Evolutionary conservation across 2,113 vertebrate species (phyloP).

Genomic region (Tiliqua scincoides): DNA sequence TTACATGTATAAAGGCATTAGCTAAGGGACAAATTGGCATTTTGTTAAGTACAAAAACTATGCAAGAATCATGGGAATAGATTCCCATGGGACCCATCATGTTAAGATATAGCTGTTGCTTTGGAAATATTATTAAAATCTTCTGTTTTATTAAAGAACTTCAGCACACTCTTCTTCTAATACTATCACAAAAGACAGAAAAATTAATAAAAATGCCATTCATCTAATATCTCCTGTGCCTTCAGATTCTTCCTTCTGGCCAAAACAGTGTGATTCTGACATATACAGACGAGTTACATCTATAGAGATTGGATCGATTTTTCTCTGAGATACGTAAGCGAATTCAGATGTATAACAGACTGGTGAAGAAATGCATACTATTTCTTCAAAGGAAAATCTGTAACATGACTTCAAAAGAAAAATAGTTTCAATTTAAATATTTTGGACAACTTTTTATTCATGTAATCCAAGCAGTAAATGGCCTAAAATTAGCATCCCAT

Average conservation of each 20-base stretch:
- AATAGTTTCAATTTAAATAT: conserved; percentile 52
- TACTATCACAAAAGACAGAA: not conserved
- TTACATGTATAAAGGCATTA: not conserved
- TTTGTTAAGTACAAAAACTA: not conserved
- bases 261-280: conserved; percentile 43
- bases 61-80: not conserved
- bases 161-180: conserved; percentile 39
- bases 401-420: conserved; percentile 51
- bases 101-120: not conserved
- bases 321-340: conserved; percentile 34
- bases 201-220: conserved; percentile 62
- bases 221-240: conserved; percentile 55
- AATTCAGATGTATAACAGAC: conserved; percentile 44
- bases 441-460: conserved; percentile 39
- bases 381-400: conserved; percentile 48
- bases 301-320: conserved; percentile 35
- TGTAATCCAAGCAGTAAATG: conserved; percentile 36
- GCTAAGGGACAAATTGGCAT: not conserved
- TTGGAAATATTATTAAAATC: not conserved
- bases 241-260: conserved; percentile 41
- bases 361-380: conserved; percentile 35
- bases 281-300: conserved; percentile 50
- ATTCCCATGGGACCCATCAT: not conserved
- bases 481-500: conserved; percentile 49
- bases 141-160: conserved; percentile 34